Conservation (phyloP, 2,797 vertebrate genomes). For the Rhabdomys pumilio region DNA sequence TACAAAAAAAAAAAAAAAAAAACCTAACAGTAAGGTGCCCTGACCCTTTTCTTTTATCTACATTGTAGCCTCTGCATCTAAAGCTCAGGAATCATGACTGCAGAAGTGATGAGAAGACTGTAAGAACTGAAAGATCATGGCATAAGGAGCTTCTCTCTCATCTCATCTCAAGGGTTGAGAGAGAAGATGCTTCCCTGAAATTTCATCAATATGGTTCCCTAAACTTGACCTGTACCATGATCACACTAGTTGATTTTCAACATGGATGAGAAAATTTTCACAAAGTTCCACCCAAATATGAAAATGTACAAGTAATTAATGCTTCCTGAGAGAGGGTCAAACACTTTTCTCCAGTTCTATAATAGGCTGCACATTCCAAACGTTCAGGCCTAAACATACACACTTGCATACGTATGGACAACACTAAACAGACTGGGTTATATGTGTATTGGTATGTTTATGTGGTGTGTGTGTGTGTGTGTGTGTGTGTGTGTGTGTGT, state of each 20-base stretch:
- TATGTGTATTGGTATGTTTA: too few relatives aligned
- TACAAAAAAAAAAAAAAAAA: background rate
- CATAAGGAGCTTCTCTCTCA: background rate
- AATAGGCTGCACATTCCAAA: background rate
- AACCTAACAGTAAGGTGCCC: too few relatives aligned
- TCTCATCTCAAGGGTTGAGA: background rate
- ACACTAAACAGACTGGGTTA: background rate
- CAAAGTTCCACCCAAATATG: background rate
- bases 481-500: background rate
- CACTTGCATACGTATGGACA: background rate
- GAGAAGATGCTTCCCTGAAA: background rate
- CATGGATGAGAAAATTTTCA: background rate
- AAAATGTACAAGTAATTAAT: background rate
- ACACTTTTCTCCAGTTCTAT: background rate
- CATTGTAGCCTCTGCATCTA: background rate
- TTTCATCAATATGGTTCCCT: background rate
- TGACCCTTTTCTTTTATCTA: background rate
- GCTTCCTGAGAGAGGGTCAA: background rate
- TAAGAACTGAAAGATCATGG: background rate
- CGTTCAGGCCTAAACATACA: background rate
- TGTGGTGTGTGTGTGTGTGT: background rate
- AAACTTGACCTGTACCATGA: background rate
- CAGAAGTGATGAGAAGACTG: background rate
- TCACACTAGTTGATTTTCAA: background rate
- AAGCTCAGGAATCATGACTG: background rate